Conservation (phyloP, 2,797 vertebrate species). For the Atherinosoma microstoma region DNA sequence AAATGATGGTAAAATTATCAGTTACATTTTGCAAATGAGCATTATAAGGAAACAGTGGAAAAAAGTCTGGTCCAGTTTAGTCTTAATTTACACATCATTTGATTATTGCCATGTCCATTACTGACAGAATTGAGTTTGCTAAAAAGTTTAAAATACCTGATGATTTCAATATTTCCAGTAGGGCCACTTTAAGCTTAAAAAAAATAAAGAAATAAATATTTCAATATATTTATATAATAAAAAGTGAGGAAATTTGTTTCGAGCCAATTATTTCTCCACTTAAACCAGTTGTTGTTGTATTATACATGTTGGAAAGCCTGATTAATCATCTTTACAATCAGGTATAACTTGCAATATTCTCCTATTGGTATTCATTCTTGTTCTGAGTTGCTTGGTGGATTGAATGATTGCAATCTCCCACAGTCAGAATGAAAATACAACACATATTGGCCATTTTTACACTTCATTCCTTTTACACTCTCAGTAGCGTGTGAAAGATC, state of each 20-base stretch:
- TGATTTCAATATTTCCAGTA: not conserved
- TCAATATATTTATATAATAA: no score
- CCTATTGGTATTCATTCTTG: not conserved
- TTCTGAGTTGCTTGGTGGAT: not conserved
- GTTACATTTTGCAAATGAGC: not conserved
- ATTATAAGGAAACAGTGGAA: constrained; percentile 22
- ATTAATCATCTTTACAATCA: not conserved
- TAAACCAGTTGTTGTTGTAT: not conserved
- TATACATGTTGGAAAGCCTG: not conserved
- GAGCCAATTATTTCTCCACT: no score
- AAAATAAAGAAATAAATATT: no score
- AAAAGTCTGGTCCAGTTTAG: not conserved
- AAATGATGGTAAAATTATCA: constrained; percentile 7
- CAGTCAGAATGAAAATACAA: not conserved
- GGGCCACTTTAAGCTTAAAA: not conserved
- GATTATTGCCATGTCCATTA: no score
- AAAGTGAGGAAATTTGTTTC: no score
- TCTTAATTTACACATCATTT: no score
- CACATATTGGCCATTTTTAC: not conserved
- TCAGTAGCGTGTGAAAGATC: not conserved
- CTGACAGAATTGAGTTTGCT: not conserved
- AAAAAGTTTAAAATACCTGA: not conserved
- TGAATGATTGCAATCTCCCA: not conserved
- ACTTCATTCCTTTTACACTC: no score
- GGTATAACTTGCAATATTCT: not conserved